Evolutionary conservation across 2,888 invertebrate species (phyloP).

Genomic region (Panorpa germanica): DNA sequence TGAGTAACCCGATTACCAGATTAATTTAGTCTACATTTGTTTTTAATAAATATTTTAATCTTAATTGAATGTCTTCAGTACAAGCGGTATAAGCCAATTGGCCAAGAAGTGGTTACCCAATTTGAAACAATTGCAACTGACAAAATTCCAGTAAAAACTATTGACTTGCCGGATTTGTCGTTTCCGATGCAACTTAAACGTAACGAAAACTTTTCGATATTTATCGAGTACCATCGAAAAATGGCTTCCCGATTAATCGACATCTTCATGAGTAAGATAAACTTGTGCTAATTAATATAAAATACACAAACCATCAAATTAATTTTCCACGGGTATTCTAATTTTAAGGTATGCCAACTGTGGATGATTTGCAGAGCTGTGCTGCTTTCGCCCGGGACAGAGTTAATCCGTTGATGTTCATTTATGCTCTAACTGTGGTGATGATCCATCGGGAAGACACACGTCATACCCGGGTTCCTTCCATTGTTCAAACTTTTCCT

Average conservation of each 20-base stretch:
- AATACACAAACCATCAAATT: too few species aligned
- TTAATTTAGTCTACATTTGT: too few species aligned
- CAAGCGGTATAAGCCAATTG: constrained; percentile 17
- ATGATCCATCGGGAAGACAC: constrained; percentile 30
- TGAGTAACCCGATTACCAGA: too few species aligned
- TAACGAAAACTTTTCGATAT: constrained; percentile 13
- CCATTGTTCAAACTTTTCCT: constrained; percentile 62
- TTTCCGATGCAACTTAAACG: constrained; percentile 17
- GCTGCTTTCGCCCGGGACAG: constrained; percentile 5
- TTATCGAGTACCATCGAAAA: constrained; percentile 3
- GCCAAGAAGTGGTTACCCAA: constrained; percentile 18
- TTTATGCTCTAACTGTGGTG: constrained; percentile 4
- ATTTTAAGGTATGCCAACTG: too few species aligned
- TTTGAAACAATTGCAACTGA: constrained; percentile 19
- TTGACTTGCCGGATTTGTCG: constrained; percentile 18
- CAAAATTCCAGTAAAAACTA: constrained; percentile 16
- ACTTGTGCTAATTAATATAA: too few species aligned
- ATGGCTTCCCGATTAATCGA: constrained; percentile 2
- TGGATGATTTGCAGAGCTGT: not conserved
- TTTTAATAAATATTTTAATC: too few species aligned
- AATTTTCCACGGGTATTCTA: too few species aligned
- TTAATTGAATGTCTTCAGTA: too few species aligned
- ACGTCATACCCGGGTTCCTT: constrained; percentile 45
- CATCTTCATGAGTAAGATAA: not conserved
- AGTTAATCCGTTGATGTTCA: constrained; percentile 2